A percentile compares a stretch with the other conserved stretches of the same genome.
phyloP scores from a whole-genome alignment of 2,797 vertebrate genomes.

The Pitangus sulphuratus region DNA sequence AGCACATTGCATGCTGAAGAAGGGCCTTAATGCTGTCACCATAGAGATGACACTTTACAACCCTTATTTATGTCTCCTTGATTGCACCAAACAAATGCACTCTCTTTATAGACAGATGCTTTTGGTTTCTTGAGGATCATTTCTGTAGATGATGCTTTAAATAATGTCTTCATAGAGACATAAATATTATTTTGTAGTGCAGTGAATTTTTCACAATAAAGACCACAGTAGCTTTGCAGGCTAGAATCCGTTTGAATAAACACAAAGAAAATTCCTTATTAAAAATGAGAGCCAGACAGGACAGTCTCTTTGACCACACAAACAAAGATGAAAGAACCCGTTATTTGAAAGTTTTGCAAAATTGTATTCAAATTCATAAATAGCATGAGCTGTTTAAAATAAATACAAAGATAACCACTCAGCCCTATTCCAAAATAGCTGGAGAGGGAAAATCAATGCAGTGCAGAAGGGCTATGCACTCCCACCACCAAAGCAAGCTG shows the following conservation, averaged over 20 bases:
- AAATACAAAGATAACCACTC: background rate
- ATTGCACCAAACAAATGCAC: background rate
- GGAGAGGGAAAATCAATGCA: background rate
- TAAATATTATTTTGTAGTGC: background rate
- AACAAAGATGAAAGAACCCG: background rate
- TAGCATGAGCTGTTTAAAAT: background rate
- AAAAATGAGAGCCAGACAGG: background rate
- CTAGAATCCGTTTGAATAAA: background rate
- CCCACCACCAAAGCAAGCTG: background rate
- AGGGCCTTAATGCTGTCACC: background rate
- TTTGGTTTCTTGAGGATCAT: background rate
- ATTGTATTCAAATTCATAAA: background rate
- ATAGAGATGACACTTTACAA: slow-evolving; percentile 2
- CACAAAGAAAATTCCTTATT: background rate
- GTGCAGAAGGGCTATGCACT: background rate
- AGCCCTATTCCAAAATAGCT: background rate
- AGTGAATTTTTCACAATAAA: background rate
- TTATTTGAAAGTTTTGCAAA: background rate
- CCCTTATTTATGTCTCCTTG: background rate
- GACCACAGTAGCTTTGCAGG: background rate
- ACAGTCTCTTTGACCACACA: background rate
- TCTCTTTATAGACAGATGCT: background rate
- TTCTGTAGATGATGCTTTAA: background rate
- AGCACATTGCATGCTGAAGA: background rate
- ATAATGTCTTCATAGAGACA: background rate